Evolutionary conservation across 1,140 invertebrate species (phyloP).

Genomic region (Heliothis virescens): DNA sequence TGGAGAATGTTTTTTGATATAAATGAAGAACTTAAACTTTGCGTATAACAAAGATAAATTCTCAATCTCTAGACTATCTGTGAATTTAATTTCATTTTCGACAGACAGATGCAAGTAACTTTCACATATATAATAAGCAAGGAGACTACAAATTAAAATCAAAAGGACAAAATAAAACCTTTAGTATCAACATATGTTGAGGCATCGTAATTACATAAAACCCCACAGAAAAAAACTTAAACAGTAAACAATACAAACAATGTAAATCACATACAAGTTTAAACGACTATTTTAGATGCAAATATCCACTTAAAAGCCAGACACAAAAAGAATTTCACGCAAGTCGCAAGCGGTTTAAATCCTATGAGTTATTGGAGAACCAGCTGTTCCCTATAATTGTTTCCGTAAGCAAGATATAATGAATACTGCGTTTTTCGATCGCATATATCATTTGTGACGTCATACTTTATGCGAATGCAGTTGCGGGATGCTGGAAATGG

Average conservation of each 20-base stretch:
- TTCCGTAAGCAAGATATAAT: slow-evolving; percentile 52
- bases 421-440: slow-evolving; percentile 45
- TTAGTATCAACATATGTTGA: too few species aligned
- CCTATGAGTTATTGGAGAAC: slow-evolving; percentile 45
- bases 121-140: too few species aligned
- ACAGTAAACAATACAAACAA: slow-evolving; percentile 3
- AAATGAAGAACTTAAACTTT: too few species aligned
- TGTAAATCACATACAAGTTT: slow-evolving; percentile 5
- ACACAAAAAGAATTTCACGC: slow-evolving; percentile 45
- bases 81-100: too few species aligned
- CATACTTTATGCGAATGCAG: slow-evolving; percentile 4
- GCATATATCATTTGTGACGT: slow-evolving; percentile 34
- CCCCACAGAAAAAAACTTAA: not conserved
- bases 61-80: not conserved
- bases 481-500: not conserved
- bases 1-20: not conserved
- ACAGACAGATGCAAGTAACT: too few species aligned
- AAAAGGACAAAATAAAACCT: too few species aligned
- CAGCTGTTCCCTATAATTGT: slow-evolving; percentile 49
- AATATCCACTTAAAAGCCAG: slow-evolving; percentile 29
- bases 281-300: slow-evolving; percentile 19
- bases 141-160: too few species aligned
- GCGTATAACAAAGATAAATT: too few species aligned
- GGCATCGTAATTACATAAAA: too few species aligned
- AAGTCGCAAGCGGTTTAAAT: slow-evolving; percentile 43